These are phyloP conservation scores for Scarus forsteni DNA, from an alignment of 2,797 vertebrate species.

Conservation along the genomic window DNA sequence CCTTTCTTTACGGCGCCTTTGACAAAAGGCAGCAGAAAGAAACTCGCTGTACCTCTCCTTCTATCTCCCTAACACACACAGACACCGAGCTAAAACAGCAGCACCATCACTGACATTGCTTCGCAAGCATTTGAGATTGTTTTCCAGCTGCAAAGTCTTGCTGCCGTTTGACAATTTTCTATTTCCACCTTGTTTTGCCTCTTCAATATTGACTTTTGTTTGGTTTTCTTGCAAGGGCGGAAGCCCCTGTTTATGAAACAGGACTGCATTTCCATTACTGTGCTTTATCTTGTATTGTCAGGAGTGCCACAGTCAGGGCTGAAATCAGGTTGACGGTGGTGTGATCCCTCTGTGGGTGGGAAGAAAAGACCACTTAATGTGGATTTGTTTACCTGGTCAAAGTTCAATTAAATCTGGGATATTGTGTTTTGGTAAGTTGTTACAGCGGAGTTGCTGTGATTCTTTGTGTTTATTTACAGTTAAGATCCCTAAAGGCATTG, in stretches of 20 bases:
- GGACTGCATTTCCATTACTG: conserved; percentile 75
- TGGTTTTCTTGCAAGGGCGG: conserved; percentile 55
- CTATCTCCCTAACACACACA: background rate
- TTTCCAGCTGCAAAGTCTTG: conserved; percentile 54
- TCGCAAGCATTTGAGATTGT: conserved; percentile 65
- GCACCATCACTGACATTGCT: conserved; percentile 46
- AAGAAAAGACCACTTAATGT: conserved; percentile 47
- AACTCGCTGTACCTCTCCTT: conserved; percentile 14
- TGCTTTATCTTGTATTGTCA: conserved; percentile 75
- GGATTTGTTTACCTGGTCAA: conserved; percentile 48
- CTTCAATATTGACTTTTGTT: conserved; percentile 68
- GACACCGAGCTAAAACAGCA: conserved; percentile 23
- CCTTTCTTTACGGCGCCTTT: conserved; percentile 46
- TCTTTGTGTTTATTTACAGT: too few relatives aligned
- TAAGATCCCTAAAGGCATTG: too few relatives aligned
- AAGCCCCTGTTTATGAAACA: conserved; percentile 54
- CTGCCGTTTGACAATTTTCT: conserved; percentile 70
- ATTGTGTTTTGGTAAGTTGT: background rate
- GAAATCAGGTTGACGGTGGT: conserved; percentile 55
- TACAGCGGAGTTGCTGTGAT: too few relatives aligned
- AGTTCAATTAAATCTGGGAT: background rate
- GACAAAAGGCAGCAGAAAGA: conserved; percentile 51
- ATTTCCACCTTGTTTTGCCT: conserved; percentile 63
- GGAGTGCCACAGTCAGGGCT: conserved; percentile 28
- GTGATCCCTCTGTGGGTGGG: conserved; percentile 56